Base-by-base conservation (phyloP, 2,797 vertebrate species). In the Brachyrhaphis roseni region DNA sequence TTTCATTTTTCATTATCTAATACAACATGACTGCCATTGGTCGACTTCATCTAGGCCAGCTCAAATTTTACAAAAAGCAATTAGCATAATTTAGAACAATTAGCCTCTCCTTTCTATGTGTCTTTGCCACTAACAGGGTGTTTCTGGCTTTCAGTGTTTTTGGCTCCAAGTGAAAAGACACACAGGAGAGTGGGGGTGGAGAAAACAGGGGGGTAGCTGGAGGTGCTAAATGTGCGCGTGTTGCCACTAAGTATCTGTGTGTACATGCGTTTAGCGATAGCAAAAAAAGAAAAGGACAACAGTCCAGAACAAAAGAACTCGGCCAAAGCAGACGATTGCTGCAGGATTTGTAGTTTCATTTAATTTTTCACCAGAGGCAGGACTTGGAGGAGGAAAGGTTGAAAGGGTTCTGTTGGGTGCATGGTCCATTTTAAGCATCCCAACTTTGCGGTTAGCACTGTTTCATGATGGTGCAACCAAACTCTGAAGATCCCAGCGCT, bases 391-490 rank as follows among this genome's bases (percentile, higher is more conserved):
- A 53, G 82, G 81, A 92, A 89, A 36, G 62, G 7, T 20, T 36
- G 16, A 36, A 64, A 86, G 86, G 71, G 78, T 82, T 85, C 79
- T 81, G 79, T 28, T 73, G 77, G 83, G 81, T 79, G 73, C 49
- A 71, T 78, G 87, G 73, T 90, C 80, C 80, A 49, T 86, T 86
- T 88, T 82, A 83, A 88, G 75, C 66, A 77, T 89, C 76, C 85
- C 79, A 41, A 66, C 76, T 82, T 80, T 78, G 86, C 76, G 86
- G 89, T 88, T 59, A 36, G 46, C 12, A 31, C 51, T 57, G 72
- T 84, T 88, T 82, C 77, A 76, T 8, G 76, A 91, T 87, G 86
- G 80, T 84, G 90, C 88, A 92, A 91, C 78, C 49, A 10, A 31
- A 47, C 72, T 74, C 82, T 76, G 76, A 82, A 79, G 74, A 78